Evolutionary conservation across 2,888 invertebrate species (phyloP), one percentile per base, ranked within the genome.

Genomic region (Rhagophthalmus giganteus): DNA sequence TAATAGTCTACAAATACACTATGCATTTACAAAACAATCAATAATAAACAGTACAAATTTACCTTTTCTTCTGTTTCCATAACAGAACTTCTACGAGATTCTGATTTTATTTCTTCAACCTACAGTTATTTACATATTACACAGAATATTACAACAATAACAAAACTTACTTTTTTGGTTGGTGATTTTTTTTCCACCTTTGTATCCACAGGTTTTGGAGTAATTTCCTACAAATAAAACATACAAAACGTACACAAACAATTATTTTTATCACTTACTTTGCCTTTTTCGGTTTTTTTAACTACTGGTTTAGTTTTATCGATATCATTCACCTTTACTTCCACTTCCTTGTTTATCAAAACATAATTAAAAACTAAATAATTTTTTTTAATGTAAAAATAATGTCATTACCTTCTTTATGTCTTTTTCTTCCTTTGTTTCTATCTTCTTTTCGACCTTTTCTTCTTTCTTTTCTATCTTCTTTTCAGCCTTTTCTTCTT

Each of bases 121-220:
- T 73, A 64, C 32, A 15, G 39, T 33, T 44, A 31, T 38, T 39
- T 38, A 49, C 13, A 30, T 30, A 16, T 14, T 13, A 51, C 34
- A 52, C 13, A 33, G n/a, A 33, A 15, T 15, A 9, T 25, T 2
- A 16, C 44, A 51, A 51, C 24, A 33, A 48, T 37, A 41, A 41
- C 27, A 47, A 7, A 31, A 30, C 10, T 62, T 71, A 73, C 73
- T 71, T 72, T 71, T 58, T 67, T 67, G 7, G 67, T 57, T 14
- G 69, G 66, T 25, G 68, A 56, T 30, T 72, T 73, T 64, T 78
- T 76, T 55, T 74, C 74, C 42, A 68, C 63, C 50, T 78, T 77
- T 65, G 78, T 79, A 66, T 79, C 78, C 47, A 81, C 83, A 66
- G 80, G 77, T 71, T 82, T 81, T 46, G 79, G 76, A 35, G 53